Percentiles rank a stretch among this genome's conserved stretches.
Conservation (phyloP, 2,888 invertebrate species). For the Drosophila acutilabella region DNA sequence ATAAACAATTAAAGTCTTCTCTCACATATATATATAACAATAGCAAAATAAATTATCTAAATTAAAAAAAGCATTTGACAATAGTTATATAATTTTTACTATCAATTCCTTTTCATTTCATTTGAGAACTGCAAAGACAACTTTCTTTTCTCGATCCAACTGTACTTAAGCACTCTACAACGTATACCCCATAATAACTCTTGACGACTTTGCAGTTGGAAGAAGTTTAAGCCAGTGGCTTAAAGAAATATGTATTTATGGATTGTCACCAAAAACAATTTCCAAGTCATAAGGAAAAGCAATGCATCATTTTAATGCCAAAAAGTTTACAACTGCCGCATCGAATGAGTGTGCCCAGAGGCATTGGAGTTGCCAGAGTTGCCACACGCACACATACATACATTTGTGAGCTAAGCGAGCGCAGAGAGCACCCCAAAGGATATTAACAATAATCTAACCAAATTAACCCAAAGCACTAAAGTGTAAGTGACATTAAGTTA, state of each 20-base stretch:
- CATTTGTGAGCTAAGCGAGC: conserved; percentile 35
- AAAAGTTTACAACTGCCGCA: conserved; percentile 70
- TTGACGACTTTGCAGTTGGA: not conserved
- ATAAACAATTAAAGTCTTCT: too few species aligned
- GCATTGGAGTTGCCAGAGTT: conserved; percentile 13
- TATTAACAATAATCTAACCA: conserved; percentile 83
- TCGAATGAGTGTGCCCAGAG: conserved; percentile 64
- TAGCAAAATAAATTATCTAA: too few species aligned
- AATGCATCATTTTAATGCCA: conserved; percentile 74
- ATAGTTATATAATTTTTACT: too few species aligned
- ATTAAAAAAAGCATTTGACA: too few species aligned
- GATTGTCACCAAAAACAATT: conserved; percentile 49
- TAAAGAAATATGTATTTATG: conserved; percentile 22
- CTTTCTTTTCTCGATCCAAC: not conserved
- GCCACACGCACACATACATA: conserved; percentile 20
- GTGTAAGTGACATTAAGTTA: conserved; percentile 84
- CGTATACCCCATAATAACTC: not conserved
- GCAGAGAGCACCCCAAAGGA: conserved; percentile 76
- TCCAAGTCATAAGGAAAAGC: conserved; percentile 58
- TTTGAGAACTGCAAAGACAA: not conserved
- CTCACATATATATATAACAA: too few species aligned
- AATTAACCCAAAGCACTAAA: conserved; percentile 84
- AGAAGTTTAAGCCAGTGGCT: not conserved
- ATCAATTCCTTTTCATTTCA: not conserved
- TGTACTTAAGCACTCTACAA: not conserved